Conservation (phyloP, 2,888 invertebrate species). For the Brachyopa scutellaris region DNA sequence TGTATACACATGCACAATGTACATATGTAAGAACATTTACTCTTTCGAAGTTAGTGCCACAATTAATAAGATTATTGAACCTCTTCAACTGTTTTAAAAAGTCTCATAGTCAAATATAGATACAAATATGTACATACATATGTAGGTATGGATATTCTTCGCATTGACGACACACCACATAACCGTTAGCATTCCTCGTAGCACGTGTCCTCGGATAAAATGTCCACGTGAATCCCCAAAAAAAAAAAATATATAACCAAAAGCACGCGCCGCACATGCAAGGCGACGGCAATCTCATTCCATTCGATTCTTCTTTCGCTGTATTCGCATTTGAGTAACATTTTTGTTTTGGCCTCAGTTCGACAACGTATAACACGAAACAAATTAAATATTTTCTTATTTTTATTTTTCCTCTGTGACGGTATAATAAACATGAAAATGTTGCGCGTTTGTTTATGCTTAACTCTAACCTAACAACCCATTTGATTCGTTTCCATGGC, state of each 20-base stretch:
- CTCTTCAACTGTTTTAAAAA: neutral
- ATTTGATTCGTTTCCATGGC: slow-evolving; percentile 17
- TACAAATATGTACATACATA: slow-evolving; percentile 10
- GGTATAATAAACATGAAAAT: slow-evolving; percentile 21
- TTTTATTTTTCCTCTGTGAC: neutral
- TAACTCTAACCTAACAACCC: slow-evolving; percentile 7
- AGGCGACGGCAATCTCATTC: slow-evolving; percentile 9
- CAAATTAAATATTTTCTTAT: neutral
- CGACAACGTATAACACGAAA: slow-evolving; percentile 11
- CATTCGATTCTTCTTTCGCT: too few species aligned
- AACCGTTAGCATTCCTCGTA: slow-evolving; percentile 1
- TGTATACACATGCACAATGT: too few species aligned
- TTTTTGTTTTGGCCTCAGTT: neutral
- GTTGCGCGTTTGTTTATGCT: neutral
- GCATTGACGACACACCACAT: neutral
- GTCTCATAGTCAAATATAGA: neutral
- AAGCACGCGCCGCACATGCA: slow-evolving; percentile 21
- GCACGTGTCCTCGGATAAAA: slow-evolving; percentile 39
- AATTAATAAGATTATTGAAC: slow-evolving; percentile 2
- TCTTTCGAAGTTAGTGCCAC: too few species aligned
- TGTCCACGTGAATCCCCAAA: slow-evolving; percentile 44
- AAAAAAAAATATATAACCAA: neutral
- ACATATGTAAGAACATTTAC: too few species aligned
- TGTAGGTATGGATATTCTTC: neutral
- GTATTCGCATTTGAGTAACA: too few species aligned